Base-by-base conservation (phyloP, 2,797 vertebrate genomes). In the Taeniopygia guttata region DNA sequence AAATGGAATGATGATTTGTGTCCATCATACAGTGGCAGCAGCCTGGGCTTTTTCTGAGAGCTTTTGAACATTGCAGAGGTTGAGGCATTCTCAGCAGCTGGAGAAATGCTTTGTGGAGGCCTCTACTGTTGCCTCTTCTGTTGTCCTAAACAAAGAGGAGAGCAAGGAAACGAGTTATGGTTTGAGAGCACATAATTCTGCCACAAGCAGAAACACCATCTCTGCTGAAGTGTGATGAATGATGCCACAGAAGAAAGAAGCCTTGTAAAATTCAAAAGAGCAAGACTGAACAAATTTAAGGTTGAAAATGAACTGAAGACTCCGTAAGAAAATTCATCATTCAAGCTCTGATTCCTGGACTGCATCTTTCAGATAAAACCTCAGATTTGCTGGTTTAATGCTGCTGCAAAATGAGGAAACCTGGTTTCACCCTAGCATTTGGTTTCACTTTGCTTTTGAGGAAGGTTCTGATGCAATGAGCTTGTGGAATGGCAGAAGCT, bases 81-180 rank as follows among this genome's bases (percentile, higher is more conserved):
- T 10, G 62, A 27, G 43, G 56, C 56, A 20, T 46, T 82, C 67
- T 30, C 30, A 62, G 38, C 13, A 62, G 79, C 48, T 82, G 62
- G 20, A 54, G 43, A 13, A 66, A 12, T 52, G 52, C 48, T 70
- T 29, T 83, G 32, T 54, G 46, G 27, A 22, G 36, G 40, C 12
- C 27, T 62, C 43, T 70, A 23, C 11, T 70, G 38, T 79, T 54
- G 42, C 26, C 29, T 66, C 11, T 60, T 58, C 43, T 36, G 69
- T 42, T 87, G 49, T 48, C 38, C 51, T 52, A 23, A 77, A 56
- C 21, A 66, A 68, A 60, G 60, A 55, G 40, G 23, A 62, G n/a
- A 68, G 42, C 36, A 34, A 49, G 56, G 56, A 63, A 52, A 19
- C 0, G 2, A 62, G 62, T 29, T 67, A 3, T 0, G 2, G 34